Evolutionary conservation across 2,888 invertebrate species (phyloP), one percentile per base, ranked within the genome.

Genomic region (Ennomos quercinarius): DNA sequence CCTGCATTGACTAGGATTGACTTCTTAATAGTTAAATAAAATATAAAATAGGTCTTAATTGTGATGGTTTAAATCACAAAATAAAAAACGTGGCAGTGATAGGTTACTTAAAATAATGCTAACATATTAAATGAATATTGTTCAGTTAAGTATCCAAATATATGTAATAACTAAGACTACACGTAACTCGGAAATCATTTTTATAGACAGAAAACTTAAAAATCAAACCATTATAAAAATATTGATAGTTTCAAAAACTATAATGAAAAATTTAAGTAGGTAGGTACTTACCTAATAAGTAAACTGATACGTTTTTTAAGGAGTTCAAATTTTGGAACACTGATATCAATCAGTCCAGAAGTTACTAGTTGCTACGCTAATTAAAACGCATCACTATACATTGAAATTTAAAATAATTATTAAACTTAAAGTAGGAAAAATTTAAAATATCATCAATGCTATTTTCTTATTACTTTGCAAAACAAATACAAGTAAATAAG

Each of bases 1-100:
- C 91, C 90, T 89, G 87, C 84, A 75, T 77, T 91, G 91, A 91
- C 91, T 91, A 91, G 91, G 91, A 91, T 89, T 89, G 91, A 84
- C 84, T 85, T 78, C 84, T 82, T 79, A 73, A 68, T 73, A 71
- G 64, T 53, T 74, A 62, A 57, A 67, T 71, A 72, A 73, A 68
- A 73, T 72, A 65, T 53, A 74, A 62, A 57, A 67, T 71, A 72
- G 61, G 72, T 62, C 56, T 64, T 27, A 27, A 27, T 27, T 69
- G 73, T 70, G 69, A 73, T 74, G 66, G 65, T 74, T 69, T 72
- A 75, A 80, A 81, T 60, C 78, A 81, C 76, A 69, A 70, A 69
- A 73, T 77, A 80, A 73, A 70, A 68, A 80, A 73, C 77, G 83
- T 89, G 91, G 90, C 91, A 91, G 91, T 91, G 91, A 87, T 80